Base-by-base conservation (phyloP, 2,113 vertebrate genomes). In the Gallinago undulata region DNA sequence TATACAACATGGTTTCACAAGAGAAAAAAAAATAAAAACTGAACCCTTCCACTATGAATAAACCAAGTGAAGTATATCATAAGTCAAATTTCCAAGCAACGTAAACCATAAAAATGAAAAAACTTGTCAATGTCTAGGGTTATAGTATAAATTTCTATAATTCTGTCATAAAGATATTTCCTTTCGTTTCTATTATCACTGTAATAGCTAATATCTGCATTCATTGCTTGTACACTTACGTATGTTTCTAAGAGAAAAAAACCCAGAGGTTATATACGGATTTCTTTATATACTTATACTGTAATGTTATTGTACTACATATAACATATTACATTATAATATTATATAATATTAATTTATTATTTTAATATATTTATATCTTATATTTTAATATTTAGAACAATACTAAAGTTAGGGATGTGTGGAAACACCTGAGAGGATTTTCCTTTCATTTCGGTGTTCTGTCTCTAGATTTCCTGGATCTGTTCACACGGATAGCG, bases 191-290 rank as follows among this genome's bases (percentile, higher is more conserved):
- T 73, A 22, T 50, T 62, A 37, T 39, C n/a, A 41, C 3, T 5
- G 3, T 28, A 74, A 28, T 10, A 63, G 8, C 5, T 23, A 50
- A 53, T 84, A 35, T 31, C 23, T 93, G 22, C n/a, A 24, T 67
- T 53, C 21, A n/a, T 12, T 64, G 12, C 19, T 35, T 70, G 6
- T 10, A 45, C 13, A 23, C 9, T 67, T 64, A 19, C 5, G 4
- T 25, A 35, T 7, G 3, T 41, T 90, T 57, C 24, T 53, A 86
- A 86, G 18, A 7, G 2, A 62, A 31, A 85, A 27, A 0, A 24
- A 2, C 2, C 9, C 1, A 37, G 8, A 50, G 4, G 3, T 10
- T 48, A 25, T 21, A 50, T 41, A 59, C 19, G 12, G 7, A 45
- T n/a, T 39, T 45, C 1, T 31, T 75, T 37, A 51, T 23, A 35